Percentiles rank a stretch among this genome's conserved stretches.
Evolutionary conservation across 35 echinoderm and acorn worm species (phyloP).

Genomic region (Lytechinus variegatus): DNA sequence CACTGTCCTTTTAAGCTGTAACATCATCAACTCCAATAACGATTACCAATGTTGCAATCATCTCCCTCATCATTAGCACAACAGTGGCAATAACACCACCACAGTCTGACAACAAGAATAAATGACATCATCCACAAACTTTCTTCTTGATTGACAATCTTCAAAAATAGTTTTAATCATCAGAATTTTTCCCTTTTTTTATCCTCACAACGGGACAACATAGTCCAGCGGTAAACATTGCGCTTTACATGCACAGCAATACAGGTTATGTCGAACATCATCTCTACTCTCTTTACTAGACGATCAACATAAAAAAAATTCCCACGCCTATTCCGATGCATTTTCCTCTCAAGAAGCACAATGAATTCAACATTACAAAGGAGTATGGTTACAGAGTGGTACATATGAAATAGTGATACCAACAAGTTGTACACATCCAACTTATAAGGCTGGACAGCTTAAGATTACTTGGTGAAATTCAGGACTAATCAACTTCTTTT

Average conservation of each 20-base stretch:
- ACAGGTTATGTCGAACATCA: constrained; percentile 17
- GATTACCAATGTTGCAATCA: background rate
- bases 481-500: background rate
- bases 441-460: background rate
- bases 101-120: background rate
- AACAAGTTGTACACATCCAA: background rate
- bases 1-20: too few relatives aligned
- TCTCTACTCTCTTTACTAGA: background rate
- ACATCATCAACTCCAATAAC: too few relatives aligned
- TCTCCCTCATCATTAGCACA: background rate
- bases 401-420: background rate
- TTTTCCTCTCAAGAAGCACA: background rate
- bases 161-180: constrained; percentile 50
- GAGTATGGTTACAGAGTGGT: background rate
- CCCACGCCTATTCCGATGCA: background rate
- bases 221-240: constrained; percentile 31
- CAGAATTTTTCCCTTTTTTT: constrained; percentile 35
- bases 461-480: background rate
- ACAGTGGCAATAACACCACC: background rate
- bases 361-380: background rate
- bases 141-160: constrained; percentile 23
- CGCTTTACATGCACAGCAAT: constrained; percentile 42
- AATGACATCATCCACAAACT: background rate
- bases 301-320: background rate
- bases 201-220: constrained; percentile 19